Conservation (phyloP, 2,113 vertebrate genomes). For the Xiphorhynchus elegans region DNA sequence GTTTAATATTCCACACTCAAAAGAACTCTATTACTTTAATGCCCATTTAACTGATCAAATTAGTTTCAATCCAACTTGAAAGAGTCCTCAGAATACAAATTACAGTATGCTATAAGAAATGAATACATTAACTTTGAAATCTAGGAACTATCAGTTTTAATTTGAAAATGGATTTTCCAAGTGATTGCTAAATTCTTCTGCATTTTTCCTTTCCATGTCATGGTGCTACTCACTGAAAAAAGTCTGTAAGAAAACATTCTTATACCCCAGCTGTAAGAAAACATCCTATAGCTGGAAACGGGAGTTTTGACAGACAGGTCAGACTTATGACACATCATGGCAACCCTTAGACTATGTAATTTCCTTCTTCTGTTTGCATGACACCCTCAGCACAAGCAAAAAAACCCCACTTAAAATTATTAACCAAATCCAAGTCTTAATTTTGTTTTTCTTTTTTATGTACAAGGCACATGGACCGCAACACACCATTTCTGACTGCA, state of each 20-base stretch:
- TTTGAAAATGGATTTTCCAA: background rate
- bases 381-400: background rate
- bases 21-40: background rate
- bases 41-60: background rate
- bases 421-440: background rate
- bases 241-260: background rate
- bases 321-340: background rate
- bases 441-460: background rate
- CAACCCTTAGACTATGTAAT: background rate
- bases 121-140: background rate
- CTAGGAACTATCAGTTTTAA: background rate
- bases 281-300: background rate
- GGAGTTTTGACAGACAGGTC: background rate
- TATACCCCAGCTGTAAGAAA: background rate
- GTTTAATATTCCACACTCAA: background rate
- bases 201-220: background rate
- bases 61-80: background rate
- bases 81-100: background rate
- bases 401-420: background rate
- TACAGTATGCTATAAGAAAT: background rate
- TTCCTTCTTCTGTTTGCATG: background rate
- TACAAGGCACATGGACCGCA: background rate
- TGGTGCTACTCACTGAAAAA: background rate
- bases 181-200: background rate
- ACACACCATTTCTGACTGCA: background rate